Conservation (phyloP, 2,888 invertebrate genomes). For the Tortricodes alternella region DNA sequence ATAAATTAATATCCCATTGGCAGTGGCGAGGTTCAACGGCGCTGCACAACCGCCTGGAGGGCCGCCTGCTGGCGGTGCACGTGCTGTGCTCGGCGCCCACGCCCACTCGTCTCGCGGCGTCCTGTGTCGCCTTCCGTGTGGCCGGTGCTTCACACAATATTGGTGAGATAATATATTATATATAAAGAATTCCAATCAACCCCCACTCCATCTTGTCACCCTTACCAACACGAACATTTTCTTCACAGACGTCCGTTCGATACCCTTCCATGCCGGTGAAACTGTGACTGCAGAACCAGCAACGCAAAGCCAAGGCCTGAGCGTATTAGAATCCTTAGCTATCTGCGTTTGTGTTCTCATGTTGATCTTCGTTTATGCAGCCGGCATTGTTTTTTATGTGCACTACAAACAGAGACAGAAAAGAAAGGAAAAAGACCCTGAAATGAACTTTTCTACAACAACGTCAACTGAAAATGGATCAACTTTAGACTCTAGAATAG, state of each 20-base stretch:
- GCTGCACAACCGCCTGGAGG: slow-evolving; percentile 88
- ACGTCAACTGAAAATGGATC: slow-evolving; percentile 64
- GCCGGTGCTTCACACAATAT: slow-evolving; percentile 87
- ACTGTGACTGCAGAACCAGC: slow-evolving; percentile 75
- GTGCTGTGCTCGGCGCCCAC: slow-evolving; percentile 88
- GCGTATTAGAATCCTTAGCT: slow-evolving; percentile 89
- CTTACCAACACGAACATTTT: background rate
- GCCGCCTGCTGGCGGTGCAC: slow-evolving; percentile 89
- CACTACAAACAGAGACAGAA: slow-evolving; percentile 87
- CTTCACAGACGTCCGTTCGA: slow-evolving; percentile 88
- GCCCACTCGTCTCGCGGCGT: slow-evolving; percentile 85
- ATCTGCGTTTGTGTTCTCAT: slow-evolving; percentile 91
- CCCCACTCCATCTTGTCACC: no score
- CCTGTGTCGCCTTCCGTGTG: slow-evolving; percentile 92
- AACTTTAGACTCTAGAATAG: slow-evolving; percentile 64
- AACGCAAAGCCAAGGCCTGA: slow-evolving; percentile 83
- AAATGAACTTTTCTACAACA: slow-evolving; percentile 60
- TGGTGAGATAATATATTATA: slow-evolving; percentile 47
- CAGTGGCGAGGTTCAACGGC: slow-evolving; percentile 93
- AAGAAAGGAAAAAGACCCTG: slow-evolving; percentile 73
- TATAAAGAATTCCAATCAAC: no score
- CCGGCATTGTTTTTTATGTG: slow-evolving; percentile 91
- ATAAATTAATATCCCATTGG: background rate
- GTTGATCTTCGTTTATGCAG: slow-evolving; percentile 91
- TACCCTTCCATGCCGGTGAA: slow-evolving; percentile 87